Conservation (phyloP, 2,888 invertebrate species). For the Pheosia tremula region DNA sequence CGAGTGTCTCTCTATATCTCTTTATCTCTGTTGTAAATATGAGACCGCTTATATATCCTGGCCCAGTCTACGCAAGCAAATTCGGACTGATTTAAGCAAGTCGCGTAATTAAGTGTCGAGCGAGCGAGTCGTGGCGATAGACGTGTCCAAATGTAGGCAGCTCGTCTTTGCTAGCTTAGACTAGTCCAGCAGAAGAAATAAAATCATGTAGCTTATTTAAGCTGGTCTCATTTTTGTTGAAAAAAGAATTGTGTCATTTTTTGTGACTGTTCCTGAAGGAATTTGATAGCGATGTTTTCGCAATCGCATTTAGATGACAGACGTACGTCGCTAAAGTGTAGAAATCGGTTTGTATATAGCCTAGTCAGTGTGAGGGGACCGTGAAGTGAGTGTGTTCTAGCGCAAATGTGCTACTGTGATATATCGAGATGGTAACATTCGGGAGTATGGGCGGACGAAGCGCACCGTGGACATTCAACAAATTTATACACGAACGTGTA, state of each 20-base stretch:
- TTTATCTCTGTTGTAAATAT: not conserved
- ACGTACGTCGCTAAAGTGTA: constrained; percentile 25
- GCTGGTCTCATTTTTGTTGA: no score
- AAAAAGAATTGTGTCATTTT: no score
- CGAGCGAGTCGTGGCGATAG: no score
- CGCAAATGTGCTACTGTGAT: constrained; percentile 69
- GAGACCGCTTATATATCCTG: not conserved
- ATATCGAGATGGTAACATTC: constrained; percentile 40
- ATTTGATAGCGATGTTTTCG: not conserved
- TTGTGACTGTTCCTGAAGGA: not conserved
- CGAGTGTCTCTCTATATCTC: not conserved
- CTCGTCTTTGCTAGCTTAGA: no score
- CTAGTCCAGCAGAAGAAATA: no score
- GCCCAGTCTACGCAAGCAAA: not conserved
- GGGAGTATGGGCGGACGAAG: constrained; percentile 19
- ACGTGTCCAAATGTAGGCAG: no score
- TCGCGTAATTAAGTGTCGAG: no score
- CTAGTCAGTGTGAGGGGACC: constrained; percentile 70
- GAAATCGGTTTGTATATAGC: constrained; percentile 50
- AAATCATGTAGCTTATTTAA: no score
- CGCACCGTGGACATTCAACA: constrained; percentile 51
- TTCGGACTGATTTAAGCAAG: no score
- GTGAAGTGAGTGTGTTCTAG: constrained; percentile 39
- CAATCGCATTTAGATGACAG: not conserved
- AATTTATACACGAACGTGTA: constrained; percentile 54